These are phyloP conservation scores for Xiphophorus couchianus DNA, from an alignment of 2,113 vertebrate species.

Conservation along the genomic window DNA sequence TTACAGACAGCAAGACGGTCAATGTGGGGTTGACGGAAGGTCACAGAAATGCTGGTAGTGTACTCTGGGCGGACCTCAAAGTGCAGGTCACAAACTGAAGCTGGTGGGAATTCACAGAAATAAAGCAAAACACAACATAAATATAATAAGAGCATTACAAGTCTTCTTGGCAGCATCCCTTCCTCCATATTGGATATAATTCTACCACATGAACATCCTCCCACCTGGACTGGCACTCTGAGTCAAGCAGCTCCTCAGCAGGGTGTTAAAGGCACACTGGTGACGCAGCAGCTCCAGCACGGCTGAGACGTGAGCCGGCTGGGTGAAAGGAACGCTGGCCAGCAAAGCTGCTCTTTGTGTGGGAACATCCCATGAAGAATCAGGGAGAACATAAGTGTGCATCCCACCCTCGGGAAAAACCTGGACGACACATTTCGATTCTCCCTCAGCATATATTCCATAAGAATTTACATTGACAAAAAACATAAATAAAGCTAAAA, in stretches of 20 bases:
- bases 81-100: slow-evolving; percentile 66
- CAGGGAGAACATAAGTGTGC: slow-evolving; percentile 79
- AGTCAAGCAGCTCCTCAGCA: slow-evolving; percentile 82
- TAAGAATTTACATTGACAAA: neutral
- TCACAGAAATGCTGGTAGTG: slow-evolving; percentile 81
- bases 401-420: slow-evolving; percentile 74
- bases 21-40: slow-evolving; percentile 75
- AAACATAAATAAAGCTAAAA: neutral
- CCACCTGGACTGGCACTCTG: slow-evolving; percentile 63
- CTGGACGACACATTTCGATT: slow-evolving; percentile 51
- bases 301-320: slow-evolving; percentile 79
- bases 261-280: slow-evolving; percentile 80
- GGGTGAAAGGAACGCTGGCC: slow-evolving; percentile 82
- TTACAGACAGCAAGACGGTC: slow-evolving; percentile 83
- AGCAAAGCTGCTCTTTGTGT: slow-evolving; percentile 67
- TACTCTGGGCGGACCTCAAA: slow-evolving; percentile 83
- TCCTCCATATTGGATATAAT: neutral
- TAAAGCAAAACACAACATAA: neutral
- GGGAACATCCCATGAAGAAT: slow-evolving; percentile 51
- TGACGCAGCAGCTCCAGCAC: slow-evolving; percentile 83
- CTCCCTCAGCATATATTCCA: neutral
- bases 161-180: neutral
- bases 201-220: neutral
- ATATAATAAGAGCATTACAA: neutral
- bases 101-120: slow-evolving; percentile 47